Percentiles rank a stretch among this genome's conserved stretches.
These are phyloP conservation scores for Crocuta crocuta DNA, from an alignment of 2,113 vertebrate genomes.

Conservation along the genomic window DNA sequence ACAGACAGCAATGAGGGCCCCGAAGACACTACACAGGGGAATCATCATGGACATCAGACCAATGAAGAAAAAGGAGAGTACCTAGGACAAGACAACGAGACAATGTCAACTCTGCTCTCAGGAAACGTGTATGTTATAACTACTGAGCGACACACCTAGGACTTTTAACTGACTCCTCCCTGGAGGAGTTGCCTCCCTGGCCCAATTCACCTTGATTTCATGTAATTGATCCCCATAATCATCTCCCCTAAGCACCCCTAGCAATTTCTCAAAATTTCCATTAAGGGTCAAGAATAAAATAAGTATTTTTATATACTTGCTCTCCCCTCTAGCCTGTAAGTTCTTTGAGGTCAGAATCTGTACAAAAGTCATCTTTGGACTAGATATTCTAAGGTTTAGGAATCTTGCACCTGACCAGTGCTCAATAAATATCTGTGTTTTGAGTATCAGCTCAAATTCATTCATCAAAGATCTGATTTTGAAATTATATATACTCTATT, in stretches of 20 bases:
- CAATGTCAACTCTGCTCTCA: not conserved
- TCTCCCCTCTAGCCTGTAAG: not conserved
- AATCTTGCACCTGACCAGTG: not conserved
- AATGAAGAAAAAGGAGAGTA: slow-evolving; percentile 95
- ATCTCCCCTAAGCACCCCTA: not conserved
- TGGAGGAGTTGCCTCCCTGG: not conserved
- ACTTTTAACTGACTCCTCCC: too few relatives aligned
- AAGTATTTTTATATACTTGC: not conserved
- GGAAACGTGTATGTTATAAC: not conserved
- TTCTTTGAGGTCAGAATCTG: slow-evolving; percentile 18
- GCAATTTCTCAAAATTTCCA: not conserved
- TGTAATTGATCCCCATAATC: not conserved
- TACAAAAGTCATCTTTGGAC: slow-evolving; percentile 6
- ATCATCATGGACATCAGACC: slow-evolving; percentile 99
- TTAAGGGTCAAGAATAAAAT: not conserved
- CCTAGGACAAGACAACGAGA: slow-evolving; percentile 84
- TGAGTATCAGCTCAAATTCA: slow-evolving; percentile 8
- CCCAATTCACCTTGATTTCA: not conserved
- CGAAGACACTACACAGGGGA: slow-evolving; percentile 92
- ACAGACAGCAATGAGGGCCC: slow-evolving; percentile 94
- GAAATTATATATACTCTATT: not conserved
- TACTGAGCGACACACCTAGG: not conserved
- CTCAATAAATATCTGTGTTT: not conserved
- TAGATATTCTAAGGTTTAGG: slow-evolving; percentile 10
- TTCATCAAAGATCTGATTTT: slow-evolving; percentile 14